Conservation (phyloP, 2,113 vertebrate genomes). For the Nycticorax nycticorax region DNA sequence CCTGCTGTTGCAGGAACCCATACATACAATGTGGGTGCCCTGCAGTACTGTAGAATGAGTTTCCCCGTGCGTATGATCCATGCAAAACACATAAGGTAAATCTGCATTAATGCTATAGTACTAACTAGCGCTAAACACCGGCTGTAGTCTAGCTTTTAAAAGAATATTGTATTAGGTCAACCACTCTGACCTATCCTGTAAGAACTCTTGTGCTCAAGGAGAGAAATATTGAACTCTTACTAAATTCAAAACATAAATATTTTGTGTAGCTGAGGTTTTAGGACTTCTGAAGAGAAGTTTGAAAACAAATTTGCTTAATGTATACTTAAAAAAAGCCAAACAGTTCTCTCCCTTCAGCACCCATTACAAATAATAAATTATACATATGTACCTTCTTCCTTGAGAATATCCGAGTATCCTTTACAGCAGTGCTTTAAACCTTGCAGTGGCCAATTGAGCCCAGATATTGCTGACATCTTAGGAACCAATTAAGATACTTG, state of each 20-base stretch:
- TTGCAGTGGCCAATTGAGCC: not conserved
- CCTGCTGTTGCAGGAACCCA: not conserved
- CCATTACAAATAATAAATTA: conserved; percentile 34
- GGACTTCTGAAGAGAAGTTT: not conserved
- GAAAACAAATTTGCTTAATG: not conserved
- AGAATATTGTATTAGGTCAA: not conserved
- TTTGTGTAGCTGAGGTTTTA: not conserved
- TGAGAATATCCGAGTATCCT: not conserved
- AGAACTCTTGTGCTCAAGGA: not conserved
- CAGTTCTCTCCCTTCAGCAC: not conserved
- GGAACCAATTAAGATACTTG: not conserved
- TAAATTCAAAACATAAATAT: not conserved
- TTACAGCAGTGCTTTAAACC: not conserved
- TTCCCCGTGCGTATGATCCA: not conserved
- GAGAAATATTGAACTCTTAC: not conserved
- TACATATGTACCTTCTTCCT: not conserved
- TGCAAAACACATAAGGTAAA: not conserved
- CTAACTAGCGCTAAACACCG: rapidly evolving
- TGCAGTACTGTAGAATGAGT: not conserved
- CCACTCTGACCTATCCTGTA: not conserved
- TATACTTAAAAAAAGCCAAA: not conserved
- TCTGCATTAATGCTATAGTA: not conserved
- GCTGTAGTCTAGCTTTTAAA: not conserved
- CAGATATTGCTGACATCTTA: not conserved
- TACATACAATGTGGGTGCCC: not conserved